Conservation (phyloP, 2,797 vertebrate genomes). For the Rallus crepitans region DNA sequence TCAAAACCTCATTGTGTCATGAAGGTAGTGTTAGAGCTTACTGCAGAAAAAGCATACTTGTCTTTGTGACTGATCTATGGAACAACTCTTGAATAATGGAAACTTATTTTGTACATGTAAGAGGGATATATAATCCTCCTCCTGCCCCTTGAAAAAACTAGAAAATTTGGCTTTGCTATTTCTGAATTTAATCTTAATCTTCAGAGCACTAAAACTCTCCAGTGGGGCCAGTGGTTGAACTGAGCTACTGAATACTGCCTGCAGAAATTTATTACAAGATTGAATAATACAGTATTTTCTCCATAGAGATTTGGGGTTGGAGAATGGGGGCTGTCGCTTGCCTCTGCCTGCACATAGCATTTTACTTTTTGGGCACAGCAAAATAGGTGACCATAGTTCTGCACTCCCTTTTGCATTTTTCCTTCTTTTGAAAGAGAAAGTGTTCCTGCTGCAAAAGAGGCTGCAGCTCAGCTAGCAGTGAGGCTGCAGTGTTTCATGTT, state of each 20-base stretch:
- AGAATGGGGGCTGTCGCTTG: neutral
- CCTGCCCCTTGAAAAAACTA: slow-evolving; percentile 50
- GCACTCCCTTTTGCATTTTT: neutral
- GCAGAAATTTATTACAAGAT: slow-evolving; percentile 43
- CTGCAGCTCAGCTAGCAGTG: neutral
- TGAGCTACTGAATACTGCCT: slow-evolving; percentile 59
- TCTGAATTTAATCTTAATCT: slow-evolving; percentile 69
- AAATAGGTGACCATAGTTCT: neutral
- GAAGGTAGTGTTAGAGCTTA: slow-evolving; percentile 31
- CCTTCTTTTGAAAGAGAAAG: neutral
- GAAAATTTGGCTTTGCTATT: slow-evolving; percentile 61
- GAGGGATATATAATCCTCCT: slow-evolving; percentile 34
- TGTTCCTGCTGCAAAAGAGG: neutral
- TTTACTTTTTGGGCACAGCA: neutral
- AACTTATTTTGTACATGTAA: slow-evolving; percentile 56
- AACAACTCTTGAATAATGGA: slow-evolving; percentile 65
- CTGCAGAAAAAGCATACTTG: slow-evolving; percentile 62
- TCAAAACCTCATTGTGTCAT: slow-evolving; percentile 49
- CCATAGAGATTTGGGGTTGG: neutral
- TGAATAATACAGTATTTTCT: slow-evolving; percentile 55
- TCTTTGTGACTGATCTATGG: slow-evolving; percentile 69
- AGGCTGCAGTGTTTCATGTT: neutral
- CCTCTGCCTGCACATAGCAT: neutral
- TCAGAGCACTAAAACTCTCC: slow-evolving; percentile 65
- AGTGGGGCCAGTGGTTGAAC: slow-evolving; percentile 52